These are phyloP conservation scores for Sarcophaga rosellei DNA, from an alignment of 2,888 invertebrate species.

Conservation along the genomic window DNA sequence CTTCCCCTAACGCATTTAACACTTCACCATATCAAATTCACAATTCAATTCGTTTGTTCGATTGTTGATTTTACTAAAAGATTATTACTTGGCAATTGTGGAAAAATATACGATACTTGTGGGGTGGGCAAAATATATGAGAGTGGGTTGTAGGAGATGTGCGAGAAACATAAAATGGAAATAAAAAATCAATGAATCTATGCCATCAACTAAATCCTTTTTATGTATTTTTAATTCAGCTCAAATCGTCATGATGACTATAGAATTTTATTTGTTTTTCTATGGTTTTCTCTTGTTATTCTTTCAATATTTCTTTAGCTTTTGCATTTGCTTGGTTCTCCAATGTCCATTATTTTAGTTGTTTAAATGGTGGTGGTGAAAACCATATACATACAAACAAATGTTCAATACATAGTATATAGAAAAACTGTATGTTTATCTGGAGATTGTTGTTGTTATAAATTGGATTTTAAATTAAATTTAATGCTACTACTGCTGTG, in stretches of 20 bases:
- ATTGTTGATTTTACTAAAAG: not conserved
- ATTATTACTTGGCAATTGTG: slow-evolving; percentile 28
- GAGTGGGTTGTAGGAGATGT: too few species aligned
- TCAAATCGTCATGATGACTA: slow-evolving; percentile 61
- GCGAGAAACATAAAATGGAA: not conserved
- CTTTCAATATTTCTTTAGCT: slow-evolving; percentile 18
- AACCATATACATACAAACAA: not conserved
- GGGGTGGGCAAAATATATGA: too few species aligned
- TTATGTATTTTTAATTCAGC: slow-evolving; percentile 65
- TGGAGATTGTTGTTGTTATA: slow-evolving; percentile 49
- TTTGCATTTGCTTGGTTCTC: not conserved
- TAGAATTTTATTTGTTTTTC: slow-evolving; percentile 55
- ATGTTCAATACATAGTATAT: too few species aligned
- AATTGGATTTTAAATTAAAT: slow-evolving; percentile 73
- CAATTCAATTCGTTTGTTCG: not conserved
- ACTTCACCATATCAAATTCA: slow-evolving; percentile 16
- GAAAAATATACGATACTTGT: not conserved
- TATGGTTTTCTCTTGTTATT: slow-evolving; percentile 45
- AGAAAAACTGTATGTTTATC: not conserved
- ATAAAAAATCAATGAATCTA: slow-evolving; percentile 57
- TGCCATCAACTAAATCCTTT: slow-evolving; percentile 61
- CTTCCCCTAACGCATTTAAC: slow-evolving; percentile 13
- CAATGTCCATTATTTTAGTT: not conserved
- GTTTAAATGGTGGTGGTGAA: not conserved
- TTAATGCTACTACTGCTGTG: slow-evolving; percentile 60